Evolutionary conservation across 2,797 vertebrate genomes (phyloP).

Genomic region (Sebastes hubbsi): DNA sequence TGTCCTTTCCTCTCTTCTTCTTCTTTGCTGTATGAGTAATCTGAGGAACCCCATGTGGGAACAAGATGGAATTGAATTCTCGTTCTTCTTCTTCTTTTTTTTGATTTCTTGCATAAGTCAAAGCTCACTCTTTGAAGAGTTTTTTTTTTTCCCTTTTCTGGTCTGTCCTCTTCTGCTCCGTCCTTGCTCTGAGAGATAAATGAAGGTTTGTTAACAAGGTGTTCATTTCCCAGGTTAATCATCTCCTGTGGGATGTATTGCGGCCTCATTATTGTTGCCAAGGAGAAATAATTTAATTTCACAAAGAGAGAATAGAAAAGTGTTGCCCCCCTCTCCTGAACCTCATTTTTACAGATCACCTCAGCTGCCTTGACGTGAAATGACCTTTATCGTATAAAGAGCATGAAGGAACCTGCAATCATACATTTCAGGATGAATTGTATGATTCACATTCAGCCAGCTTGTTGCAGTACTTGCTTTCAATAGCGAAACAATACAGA

Average conservation of each 20-base stretch:
- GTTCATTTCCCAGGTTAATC: conserved; percentile 45
- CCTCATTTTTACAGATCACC: neutral
- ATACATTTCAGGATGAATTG: neutral
- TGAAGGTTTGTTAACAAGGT: conserved; percentile 37
- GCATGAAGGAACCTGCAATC: neutral
- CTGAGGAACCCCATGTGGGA: conserved; percentile 35
- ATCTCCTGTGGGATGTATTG: conserved; percentile 27
- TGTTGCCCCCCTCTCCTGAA: neutral
- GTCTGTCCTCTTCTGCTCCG: conserved; percentile 26
- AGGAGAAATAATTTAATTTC: conserved; percentile 33
- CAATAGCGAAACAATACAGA: neutral
- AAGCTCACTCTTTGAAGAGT: conserved; percentile 42
- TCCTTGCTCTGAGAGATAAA: conserved; percentile 43
- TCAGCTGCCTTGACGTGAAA: conserved; percentile 21
- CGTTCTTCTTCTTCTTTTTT: conserved; percentile 40
- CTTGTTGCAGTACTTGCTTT: neutral
- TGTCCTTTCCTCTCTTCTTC: neutral
- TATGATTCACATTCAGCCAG: conserved; percentile 7
- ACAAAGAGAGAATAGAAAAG: conserved; percentile 19
- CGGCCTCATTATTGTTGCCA: conserved; percentile 42
- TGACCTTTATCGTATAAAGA: conserved; percentile 21
- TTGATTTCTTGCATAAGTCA: conserved; percentile 32
- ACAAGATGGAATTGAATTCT: conserved; percentile 43
- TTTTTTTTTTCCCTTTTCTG: neutral
- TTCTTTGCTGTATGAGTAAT: conserved; percentile 25